Conservation (phyloP, 2,797 vertebrate genomes). For the Chiloscyllium punctatum region DNA sequence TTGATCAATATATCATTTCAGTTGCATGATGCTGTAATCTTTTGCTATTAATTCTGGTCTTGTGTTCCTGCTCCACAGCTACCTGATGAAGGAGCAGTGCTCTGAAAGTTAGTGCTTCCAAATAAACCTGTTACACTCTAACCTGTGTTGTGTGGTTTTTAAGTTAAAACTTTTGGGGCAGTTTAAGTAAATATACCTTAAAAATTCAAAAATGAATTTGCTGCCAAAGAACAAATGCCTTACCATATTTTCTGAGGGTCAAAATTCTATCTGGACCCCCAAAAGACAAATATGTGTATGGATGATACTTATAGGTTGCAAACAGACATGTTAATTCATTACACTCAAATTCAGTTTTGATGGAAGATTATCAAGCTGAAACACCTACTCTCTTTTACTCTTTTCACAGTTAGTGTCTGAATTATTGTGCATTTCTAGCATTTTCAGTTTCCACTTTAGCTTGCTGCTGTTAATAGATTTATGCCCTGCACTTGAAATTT, state of each 20-base stretch:
- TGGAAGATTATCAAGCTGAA: neutral
- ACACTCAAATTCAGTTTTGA: neutral
- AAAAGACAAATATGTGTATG: neutral
- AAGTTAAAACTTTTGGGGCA: neutral
- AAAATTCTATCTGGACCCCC: neutral
- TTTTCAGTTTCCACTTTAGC: neutral
- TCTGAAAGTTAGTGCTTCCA: too few relatives aligned
- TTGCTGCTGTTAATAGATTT: neutral
- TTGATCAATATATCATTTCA: too few relatives aligned
- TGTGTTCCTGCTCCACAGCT: too few relatives aligned
- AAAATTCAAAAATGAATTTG: neutral
- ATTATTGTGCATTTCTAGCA: neutral
- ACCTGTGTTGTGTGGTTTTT: too few relatives aligned
- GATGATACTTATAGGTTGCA: neutral
- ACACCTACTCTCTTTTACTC: neutral
- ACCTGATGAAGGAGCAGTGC: too few relatives aligned
- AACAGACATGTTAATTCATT: neutral
- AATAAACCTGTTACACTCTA: too few relatives aligned
- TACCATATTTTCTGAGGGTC: neutral
- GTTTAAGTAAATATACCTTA: neutral
- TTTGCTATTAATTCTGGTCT: too few relatives aligned
- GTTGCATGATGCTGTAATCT: too few relatives aligned
- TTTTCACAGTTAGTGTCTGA: neutral
- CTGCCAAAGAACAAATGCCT: neutral
- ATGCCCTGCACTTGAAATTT: neutral